Evolutionary conservation across 1,140 invertebrate genomes (phyloP), one percentile per base, ranked within the genome.

Genomic region (Drosophila prosaltans): DNA sequence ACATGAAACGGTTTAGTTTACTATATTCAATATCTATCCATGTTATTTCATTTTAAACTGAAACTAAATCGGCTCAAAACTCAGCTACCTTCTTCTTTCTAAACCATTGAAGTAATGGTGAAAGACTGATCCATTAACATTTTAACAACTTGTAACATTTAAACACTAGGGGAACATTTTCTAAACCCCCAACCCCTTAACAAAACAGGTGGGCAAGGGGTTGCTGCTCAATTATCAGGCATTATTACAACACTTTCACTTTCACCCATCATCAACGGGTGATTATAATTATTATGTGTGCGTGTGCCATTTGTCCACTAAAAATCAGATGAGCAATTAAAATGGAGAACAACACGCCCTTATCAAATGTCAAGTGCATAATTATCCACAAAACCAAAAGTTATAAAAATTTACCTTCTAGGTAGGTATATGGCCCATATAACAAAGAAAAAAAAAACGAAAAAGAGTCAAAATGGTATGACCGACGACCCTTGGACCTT

Each of bases 291-390:
- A 10, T 51, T 62, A 39, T 40, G 3, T 62, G 60, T 62, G 41
- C 60, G 60, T 62, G 60, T 39, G 8, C 60, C 60, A 39, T 62
- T 59, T 32, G 9, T 16, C 30, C 36, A 39, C 32, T 39, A 59
- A 59, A 59, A 59, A 59, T 59, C 57, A 39, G 72, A 75, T 59
- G 58, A 40, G 57, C 3, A 9, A 45, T 30, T 51, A 58, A 41
- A 8, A 11, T 28, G 11, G 45, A 62, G 51, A 45, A 48, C 30
- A 58, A 9, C 45, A 60, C 64, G 74, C 78, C 81, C 74, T 84
- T 78, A 65, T 85, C 81, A 85, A 79, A 78, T 82, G 82, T 85
- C 82, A 88, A 85, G 83, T 80, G 83, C 80, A 88, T 86, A 86
- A 86, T 88, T 86, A 78, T 41, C 80, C 74, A 76, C 73, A 66